Base-by-base conservation (phyloP, 2,888 invertebrate species). In the Chymomyza amoena region DNA sequence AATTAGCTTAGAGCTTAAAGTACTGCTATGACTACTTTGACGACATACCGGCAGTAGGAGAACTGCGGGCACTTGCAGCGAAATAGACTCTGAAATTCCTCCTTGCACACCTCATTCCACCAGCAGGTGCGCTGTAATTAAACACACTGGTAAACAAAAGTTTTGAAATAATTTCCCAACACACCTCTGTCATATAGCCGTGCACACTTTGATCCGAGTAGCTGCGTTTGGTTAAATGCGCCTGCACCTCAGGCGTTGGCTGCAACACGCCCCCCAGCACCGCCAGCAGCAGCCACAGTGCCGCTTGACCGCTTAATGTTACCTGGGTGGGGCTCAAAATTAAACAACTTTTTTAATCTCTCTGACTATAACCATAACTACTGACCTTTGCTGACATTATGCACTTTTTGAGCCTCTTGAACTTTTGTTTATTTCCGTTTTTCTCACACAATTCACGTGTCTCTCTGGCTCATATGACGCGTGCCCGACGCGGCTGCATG, bases 41-140 rank as follows among this genome's bases (percentile, higher is more conserved):
- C 1, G 10, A 69, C 82, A 71, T 70, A 91, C 80, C 97, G 93
- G 92, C 97, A 97, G 90, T 95, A 97, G 0, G 96, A 97, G 95
- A 96, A 97, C 73, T 95, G 94, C 0, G 97, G 97, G 87, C 97
- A 97, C 89, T 96, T 95, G 92, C 97, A 97, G 72, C 96, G 94
- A 91, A 97, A 97, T 80, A 96, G 93, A 79, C 94, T 95, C 92
- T 97, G 96, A 89, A 97, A 97, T 91, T 97, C 97, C 90, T 97
- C 97, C 90, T 97, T 97, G 92, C 97, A 97, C 18, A 97, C 95
- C 93, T 97, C 97, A 91, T 97, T 97, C 96, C 97, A 97, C 96
- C 97, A 97, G 91, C 97, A 97, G 64, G 96, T 97, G 90, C 97
- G 94, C 97, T 97, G 91, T 63, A 93, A 92, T 20, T 5, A 45